These are phyloP conservation scores for Papilio helenus DNA, from an alignment of 1,140 invertebrate genomes.

Conservation along the genomic window DNA sequence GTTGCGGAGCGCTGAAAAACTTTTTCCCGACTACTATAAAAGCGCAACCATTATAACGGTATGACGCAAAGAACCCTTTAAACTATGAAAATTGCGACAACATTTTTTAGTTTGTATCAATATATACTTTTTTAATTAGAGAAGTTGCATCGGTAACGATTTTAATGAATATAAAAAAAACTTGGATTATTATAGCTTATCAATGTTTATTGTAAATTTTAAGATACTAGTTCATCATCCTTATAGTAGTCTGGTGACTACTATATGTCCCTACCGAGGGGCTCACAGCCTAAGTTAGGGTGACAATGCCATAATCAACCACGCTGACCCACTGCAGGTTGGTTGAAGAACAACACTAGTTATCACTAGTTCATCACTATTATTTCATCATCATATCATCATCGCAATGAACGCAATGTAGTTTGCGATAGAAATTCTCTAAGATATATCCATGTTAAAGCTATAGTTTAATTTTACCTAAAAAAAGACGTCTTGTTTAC, in stretches of 20 bases:
- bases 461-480: not conserved
- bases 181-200: not conserved
- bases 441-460: not conserved
- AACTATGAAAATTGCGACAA: conserved; percentile 51
- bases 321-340: too few relatives aligned
- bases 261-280: too few relatives aligned
- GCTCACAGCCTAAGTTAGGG: too few relatives aligned
- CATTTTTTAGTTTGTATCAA: conserved; percentile 48
- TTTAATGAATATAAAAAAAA: not conserved
- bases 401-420: too few relatives aligned
- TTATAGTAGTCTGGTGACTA: too few relatives aligned
- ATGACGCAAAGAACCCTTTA: conserved; percentile 52
- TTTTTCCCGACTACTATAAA: conserved; percentile 52
- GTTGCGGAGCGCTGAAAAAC: conserved; percentile 50
- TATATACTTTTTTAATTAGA: conserved; percentile 41
- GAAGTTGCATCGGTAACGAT: not conserved
- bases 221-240: too few relatives aligned
- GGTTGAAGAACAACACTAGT: too few relatives aligned
- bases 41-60: conserved; percentile 56
- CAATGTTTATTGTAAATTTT: too few relatives aligned
- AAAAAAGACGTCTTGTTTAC: not conserved
- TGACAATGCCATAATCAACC: too few relatives aligned
- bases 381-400: too few relatives aligned
- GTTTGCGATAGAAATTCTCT: too few relatives aligned
- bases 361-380: too few relatives aligned